Conservation (phyloP, 1,140 invertebrate species). For the Druon quercuslanigerum region DNA sequence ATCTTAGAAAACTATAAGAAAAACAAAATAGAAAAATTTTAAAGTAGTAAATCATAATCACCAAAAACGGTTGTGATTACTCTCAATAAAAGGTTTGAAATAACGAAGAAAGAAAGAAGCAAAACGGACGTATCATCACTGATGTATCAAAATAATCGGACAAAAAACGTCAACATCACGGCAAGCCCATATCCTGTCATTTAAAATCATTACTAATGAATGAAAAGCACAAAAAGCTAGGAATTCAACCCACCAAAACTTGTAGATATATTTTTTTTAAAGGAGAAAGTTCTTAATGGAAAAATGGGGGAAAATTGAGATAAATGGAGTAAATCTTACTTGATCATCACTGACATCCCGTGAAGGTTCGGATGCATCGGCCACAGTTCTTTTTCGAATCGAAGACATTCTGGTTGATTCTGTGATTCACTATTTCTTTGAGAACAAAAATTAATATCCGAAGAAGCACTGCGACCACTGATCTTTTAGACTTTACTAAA, state of each 20-base stretch:
- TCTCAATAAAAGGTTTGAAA: not conserved
- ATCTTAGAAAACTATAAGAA: not conserved
- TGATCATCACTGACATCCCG: conserved; percentile 31
- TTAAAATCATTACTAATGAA: conserved; percentile 3
- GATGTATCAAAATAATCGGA: not conserved
- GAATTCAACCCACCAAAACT: not conserved
- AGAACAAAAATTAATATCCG: not conserved
- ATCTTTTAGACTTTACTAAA: not conserved
- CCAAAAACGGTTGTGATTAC: no score
- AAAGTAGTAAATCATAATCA: no score
- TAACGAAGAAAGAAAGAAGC: not conserved
- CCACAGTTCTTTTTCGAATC: conserved; percentile 15
- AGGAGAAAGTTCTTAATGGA: not conserved
- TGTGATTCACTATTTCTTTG: not conserved
- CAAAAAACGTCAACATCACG: conserved; percentile 7
- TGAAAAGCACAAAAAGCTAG: not conserved
- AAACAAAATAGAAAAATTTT: not conserved
- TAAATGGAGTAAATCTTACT: not conserved
- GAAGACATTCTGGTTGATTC: not conserved
- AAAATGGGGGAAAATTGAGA: not conserved
- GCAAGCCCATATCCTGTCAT: not conserved
- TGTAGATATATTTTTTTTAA: not conserved
- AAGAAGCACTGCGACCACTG: not conserved
- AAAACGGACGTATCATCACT: not conserved
- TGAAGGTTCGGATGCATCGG: not conserved